Conservation (phyloP, 2,797 vertebrate species). For the Sebastiscus tertius region DNA sequence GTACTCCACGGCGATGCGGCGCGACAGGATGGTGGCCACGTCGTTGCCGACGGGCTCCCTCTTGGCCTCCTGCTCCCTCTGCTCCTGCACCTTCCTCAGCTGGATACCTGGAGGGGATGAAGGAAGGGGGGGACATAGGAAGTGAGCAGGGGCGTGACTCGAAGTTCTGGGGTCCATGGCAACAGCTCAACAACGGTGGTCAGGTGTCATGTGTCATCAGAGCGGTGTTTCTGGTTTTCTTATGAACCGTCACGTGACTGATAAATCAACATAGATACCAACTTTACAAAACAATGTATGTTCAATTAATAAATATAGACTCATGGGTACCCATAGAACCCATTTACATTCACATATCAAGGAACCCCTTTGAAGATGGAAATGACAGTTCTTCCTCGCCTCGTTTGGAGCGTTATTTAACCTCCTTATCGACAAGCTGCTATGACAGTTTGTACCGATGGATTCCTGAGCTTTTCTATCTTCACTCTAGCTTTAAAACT, state of each 20-base stretch:
- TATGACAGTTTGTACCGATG: too few species aligned
- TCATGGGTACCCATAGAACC: too few species aligned
- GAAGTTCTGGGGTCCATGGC: neutral
- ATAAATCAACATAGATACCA: neutral
- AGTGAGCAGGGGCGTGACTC: neutral
- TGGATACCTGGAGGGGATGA: conserved; percentile 84
- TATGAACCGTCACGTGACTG: neutral
- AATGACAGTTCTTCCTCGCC: too few species aligned
- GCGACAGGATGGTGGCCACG: conserved; percentile 93
- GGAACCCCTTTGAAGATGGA: too few species aligned
- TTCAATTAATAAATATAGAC: too few species aligned
- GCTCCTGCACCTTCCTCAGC: conserved; percentile 93
- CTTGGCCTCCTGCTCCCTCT: conserved; percentile 93
- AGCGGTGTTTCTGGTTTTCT: too few species aligned
- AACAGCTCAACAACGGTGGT: neutral
- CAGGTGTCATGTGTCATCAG: neutral
- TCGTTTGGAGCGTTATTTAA: too few species aligned
- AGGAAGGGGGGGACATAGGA: neutral
- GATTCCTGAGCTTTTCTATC: too few species aligned
- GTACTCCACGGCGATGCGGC: conserved; percentile 94
- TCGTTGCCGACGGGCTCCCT: conserved; percentile 93
- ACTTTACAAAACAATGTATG: neutral
- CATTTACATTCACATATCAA: too few species aligned
- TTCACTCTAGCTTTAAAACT: too few species aligned
- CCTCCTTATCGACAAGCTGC: too few species aligned